These are phyloP conservation scores for Drosophila mayri DNA, from an alignment of 1,140 invertebrate genomes.

Conservation along the genomic window DNA sequence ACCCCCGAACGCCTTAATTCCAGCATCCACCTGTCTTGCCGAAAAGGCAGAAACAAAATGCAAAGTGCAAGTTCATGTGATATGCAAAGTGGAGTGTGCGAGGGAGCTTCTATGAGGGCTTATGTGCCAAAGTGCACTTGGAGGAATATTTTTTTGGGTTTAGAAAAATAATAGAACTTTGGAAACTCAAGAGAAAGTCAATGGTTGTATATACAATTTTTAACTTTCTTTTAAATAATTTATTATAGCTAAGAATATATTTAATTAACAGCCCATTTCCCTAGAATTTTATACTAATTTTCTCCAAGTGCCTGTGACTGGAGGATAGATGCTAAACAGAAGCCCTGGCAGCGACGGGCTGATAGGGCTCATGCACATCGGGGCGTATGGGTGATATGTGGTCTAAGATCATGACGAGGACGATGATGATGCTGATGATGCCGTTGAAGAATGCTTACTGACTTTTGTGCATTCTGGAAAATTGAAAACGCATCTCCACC, in stretches of 20 bases:
- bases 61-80: conserved; percentile 81
- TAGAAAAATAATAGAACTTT: rapidly evolving
- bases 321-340: conserved; percentile 36
- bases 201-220: neutral
- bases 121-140: conserved; percentile 11
- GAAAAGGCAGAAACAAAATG: conserved; percentile 52
- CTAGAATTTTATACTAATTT: too few species aligned
- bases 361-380: conserved; percentile 29
- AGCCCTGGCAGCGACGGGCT: conserved; percentile 28
- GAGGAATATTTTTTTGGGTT: neutral
- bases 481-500: conserved; percentile 39
- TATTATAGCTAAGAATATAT: neutral
- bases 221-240: neutral
- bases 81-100: conserved; percentile 70
- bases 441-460: conserved; percentile 42
- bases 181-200: neutral
- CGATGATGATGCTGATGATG: conserved; percentile 22
- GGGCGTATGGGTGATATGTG: conserved; percentile 55
- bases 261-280: neutral
- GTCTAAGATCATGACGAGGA: conserved; percentile 29
- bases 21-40: conserved; percentile 40
- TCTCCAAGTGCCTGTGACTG: neutral
- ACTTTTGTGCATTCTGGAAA: conserved; percentile 50
- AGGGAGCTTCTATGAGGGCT: conserved; percentile 26
- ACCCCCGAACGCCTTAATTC: conserved; percentile 9